Percentiles rank a stretch among this genome's conserved stretches.
These are phyloP conservation scores for Zoanthus solanderi DNA, from an alignment of 92 coral and sea anemone genomes.

Conservation along the genomic window DNA sequence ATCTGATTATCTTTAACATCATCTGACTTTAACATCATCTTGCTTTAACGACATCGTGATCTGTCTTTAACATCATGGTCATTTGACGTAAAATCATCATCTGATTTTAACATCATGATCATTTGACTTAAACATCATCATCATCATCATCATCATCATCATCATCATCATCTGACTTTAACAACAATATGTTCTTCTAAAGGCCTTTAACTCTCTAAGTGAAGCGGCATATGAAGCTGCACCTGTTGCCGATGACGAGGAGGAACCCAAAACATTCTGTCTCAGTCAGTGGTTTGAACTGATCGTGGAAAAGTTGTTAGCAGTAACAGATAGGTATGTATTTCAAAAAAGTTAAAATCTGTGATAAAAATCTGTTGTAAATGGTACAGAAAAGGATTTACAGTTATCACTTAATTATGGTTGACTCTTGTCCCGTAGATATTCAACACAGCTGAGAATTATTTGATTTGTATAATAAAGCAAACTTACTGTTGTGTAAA, in stretches of 20 bases:
- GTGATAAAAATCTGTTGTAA: no score
- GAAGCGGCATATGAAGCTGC: constrained; percentile 99
- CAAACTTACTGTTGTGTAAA: no score
- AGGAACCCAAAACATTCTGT: constrained; percentile 90
- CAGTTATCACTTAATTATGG: no score
- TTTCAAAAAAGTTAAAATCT: not conserved
- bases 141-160: not conserved
- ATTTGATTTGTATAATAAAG: no score
- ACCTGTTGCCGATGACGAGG: constrained; percentile 74
- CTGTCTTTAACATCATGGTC: no score
- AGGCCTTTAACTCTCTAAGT: constrained; percentile 95
- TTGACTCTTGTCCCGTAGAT: no score
- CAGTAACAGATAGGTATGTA: constrained; percentile 85
- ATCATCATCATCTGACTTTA: not conserved
- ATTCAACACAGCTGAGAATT: no score
- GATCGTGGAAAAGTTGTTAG: constrained; percentile 82
- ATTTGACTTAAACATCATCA: no score
- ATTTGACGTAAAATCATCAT: not conserved
- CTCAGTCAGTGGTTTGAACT: constrained; percentile 74
- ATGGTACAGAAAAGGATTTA: no score
- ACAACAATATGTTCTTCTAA: not conserved
- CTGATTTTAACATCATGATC: not conserved
- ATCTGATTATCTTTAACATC: not conserved
- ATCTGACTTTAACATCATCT: not conserved
- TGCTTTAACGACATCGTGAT: not conserved